Percentiles rank a stretch among this genome's conserved stretches.
phyloP scores from a whole-genome alignment of 1,140 invertebrate genomes.

The Colletes latitarsis region DNA sequence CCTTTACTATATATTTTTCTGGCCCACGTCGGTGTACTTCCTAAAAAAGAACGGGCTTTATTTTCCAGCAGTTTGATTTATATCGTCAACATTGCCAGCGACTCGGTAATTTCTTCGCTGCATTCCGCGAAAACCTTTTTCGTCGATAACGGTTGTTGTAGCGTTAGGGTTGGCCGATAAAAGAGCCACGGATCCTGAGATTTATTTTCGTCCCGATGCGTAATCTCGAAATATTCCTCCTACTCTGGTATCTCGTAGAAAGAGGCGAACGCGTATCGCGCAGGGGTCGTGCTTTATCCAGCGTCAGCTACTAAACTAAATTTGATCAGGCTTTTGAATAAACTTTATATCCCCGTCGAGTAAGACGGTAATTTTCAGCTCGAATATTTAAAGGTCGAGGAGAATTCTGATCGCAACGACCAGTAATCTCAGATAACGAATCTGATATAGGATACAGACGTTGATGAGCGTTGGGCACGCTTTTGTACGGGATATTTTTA shows the following conservation, averaged over 20 bases:
- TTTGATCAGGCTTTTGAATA: background rate
- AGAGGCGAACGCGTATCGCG: constrained; percentile 3
- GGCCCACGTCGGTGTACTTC: background rate
- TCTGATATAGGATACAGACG: background rate
- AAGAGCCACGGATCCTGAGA: constrained; percentile 43
- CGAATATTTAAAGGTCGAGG: background rate
- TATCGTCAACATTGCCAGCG: background rate
- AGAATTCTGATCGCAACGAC: background rate
- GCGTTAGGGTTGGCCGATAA: constrained; percentile 36
- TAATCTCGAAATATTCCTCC: constrained; percentile 63
- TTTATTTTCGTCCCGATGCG: constrained; percentile 61
- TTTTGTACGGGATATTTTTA: background rate
- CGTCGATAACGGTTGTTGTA: constrained; percentile 14
- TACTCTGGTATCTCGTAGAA: constrained; percentile 36
- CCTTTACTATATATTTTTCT: constrained; percentile 13
- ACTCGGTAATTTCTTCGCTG: background rate
- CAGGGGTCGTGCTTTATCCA: background rate
- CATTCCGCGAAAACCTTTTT: constrained; percentile 11
- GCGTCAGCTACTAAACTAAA: background rate
- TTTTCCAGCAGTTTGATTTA: background rate
- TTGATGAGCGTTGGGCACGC: background rate
- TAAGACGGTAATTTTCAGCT: no score
- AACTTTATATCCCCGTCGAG: background rate
- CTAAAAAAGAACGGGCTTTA: background rate
- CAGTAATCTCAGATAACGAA: background rate